Base-by-base conservation (phyloP, 1,140 invertebrate genomes). In the Elymnias hypermnestra region DNA sequence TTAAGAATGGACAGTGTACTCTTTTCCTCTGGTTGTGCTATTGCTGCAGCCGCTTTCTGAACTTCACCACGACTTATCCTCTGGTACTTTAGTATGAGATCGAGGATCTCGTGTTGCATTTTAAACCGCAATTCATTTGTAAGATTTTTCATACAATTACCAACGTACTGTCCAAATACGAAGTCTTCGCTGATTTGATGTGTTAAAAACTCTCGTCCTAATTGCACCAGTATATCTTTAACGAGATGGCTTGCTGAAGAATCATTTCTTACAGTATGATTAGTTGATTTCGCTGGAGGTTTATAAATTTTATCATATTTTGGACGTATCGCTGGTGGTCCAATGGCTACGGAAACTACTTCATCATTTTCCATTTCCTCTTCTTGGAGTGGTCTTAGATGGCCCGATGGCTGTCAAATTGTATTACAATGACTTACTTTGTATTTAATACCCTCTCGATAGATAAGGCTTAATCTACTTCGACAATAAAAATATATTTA, bases 341-440 rank as follows among this genome's bases (percentile, higher is more conserved):
- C 77, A 0, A 84, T 71, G 0, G 74, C 77, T 19, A 84, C 74
- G 8, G 77, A 84, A 0, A 82, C 60, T 0, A 84, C 61, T 58
- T 79, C 81, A 17, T 82, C 77, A 10, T 77, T 79, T 48, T 78
- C 81, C 40, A 82, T 78, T 23, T 84, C 77, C 12, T 84, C 77
- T 36, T 74, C 72, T 39, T 72, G 56, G 3, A 83, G 52, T 1
- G 79, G 79, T 29, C 51, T 61, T 3, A 82, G 53, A 44, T 84
- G 64, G 10, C 79, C 79, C 26, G 75, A 68, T 4, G 77, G 73
- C 77, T 82, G 62, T n/a, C n/a, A 14, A 57, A 61, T 47, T 14
- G 8, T 19, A 13, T 33, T 12, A 22, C 21, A 22, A 22, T 6
- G 5, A 8, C 7, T 8, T 44, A 25, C 21, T 31, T 7, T 31